A percentile compares a stretch with the other conserved stretches of the same genome.
These are phyloP conservation scores for Mechanitis mazaeus DNA, from an alignment of 2,888 invertebrate genomes.

Conservation along the genomic window DNA sequence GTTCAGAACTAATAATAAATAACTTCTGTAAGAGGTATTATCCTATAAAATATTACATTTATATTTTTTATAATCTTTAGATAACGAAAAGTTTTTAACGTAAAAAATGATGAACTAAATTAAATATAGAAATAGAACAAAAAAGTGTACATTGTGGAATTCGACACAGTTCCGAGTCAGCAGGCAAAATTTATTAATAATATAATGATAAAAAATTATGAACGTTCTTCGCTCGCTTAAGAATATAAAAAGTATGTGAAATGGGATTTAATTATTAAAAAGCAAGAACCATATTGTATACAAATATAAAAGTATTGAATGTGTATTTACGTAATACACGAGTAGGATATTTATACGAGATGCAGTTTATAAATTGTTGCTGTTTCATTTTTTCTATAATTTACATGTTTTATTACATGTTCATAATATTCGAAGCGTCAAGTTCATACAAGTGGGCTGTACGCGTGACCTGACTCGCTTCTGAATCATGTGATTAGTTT, in stretches of 20 bases:
- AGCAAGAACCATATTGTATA: too few relatives aligned
- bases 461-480: slow-evolving; percentile 61
- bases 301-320: too few relatives aligned
- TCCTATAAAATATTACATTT: too few relatives aligned
- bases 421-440: slow-evolving; percentile 16
- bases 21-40: too few relatives aligned
- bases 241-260: not conserved
- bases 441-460: slow-evolving; percentile 40
- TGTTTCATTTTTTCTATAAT: too few relatives aligned
- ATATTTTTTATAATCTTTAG: not conserved
- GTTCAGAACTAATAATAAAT: too few relatives aligned
- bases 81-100: slow-evolving; percentile 5
- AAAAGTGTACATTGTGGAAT: slow-evolving; percentile 54
- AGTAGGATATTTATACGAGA: too few relatives aligned
- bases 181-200: slow-evolving; percentile 41
- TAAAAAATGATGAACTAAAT: slow-evolving; percentile 40
- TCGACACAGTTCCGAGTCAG: slow-evolving; percentile 53
- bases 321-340: too few relatives aligned
- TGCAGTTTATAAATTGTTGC: too few relatives aligned
- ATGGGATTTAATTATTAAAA: too few relatives aligned
- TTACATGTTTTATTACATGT: not conserved
- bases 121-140: slow-evolving; percentile 51
- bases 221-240: not conserved
- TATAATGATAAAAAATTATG: too few relatives aligned
- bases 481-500: slow-evolving; percentile 70